phyloP scores from a whole-genome alignment of 2,113 vertebrate genomes.

The Motacilla alba region DNA sequence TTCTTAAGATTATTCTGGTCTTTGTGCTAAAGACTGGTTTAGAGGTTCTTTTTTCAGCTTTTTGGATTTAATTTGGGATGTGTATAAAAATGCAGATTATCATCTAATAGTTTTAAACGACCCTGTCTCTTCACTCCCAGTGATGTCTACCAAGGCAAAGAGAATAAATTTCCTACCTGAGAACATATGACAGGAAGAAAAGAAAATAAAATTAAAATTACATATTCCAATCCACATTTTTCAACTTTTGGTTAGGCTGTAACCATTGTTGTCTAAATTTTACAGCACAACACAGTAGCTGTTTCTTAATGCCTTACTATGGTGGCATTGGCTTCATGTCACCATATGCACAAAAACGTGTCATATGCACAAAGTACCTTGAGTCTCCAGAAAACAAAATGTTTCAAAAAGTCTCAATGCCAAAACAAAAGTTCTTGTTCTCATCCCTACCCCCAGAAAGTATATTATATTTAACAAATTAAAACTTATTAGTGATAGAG shows the following conservation, averaged over 20 bases:
- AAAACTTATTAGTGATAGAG: background rate
- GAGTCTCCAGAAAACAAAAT: background rate
- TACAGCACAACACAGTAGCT: background rate
- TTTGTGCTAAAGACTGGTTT: background rate
- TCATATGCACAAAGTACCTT: background rate
- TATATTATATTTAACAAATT: background rate
- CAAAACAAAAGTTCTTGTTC: background rate
- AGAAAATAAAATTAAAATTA: background rate
- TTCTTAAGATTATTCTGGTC: background rate
- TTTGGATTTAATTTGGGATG: background rate
- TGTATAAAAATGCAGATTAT: background rate
- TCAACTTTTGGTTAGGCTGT: background rate
- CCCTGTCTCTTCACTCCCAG: background rate
- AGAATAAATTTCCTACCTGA: background rate
- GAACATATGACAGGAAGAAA: background rate
- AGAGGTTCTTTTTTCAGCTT: background rate
- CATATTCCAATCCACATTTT: background rate
- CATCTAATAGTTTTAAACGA: background rate
- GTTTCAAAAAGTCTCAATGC: background rate
- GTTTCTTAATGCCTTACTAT: background rate
- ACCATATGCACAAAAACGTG: background rate
- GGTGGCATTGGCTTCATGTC: background rate
- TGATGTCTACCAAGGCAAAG: background rate
- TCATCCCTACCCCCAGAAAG: background rate
- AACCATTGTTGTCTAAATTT: background rate